Conservation (phyloP, 2,113 vertebrate species). For the Geococcyx californianus region DNA sequence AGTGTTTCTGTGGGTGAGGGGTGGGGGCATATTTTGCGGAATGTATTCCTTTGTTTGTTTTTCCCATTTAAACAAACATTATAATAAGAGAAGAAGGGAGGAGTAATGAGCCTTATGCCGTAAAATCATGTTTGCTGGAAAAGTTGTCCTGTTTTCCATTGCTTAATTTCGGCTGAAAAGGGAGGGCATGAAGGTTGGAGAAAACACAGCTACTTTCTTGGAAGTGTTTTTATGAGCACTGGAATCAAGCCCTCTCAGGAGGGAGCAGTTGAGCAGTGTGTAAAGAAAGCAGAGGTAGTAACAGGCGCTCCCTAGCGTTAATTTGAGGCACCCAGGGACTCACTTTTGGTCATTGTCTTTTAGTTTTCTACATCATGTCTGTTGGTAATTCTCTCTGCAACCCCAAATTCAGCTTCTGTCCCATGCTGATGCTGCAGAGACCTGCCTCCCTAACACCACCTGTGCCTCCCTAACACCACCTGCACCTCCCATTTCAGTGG, state of each 20-base stretch:
- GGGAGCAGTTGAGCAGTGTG: neutral
- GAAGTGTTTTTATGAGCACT: neutral
- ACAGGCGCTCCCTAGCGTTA: neutral
- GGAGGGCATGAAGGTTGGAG: neutral
- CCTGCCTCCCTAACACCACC: no score
- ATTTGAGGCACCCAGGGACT: neutral
- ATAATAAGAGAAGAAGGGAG: neutral
- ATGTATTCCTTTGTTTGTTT: neutral
- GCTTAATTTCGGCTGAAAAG: neutral
- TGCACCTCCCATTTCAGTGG: neutral
- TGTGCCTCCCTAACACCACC: no score
- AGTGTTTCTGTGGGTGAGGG: neutral
- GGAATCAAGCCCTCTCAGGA: neutral
- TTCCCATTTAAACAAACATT: neutral
- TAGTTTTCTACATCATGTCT: neutral
- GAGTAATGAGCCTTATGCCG: neutral
- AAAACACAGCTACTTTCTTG: neutral
- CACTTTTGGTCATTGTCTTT: neutral
- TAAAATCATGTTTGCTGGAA: conserved; percentile 3
- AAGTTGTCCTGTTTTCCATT: neutral
- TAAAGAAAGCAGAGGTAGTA: neutral
- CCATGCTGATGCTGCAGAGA: neutral
- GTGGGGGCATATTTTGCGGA: neutral
- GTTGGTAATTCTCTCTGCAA: neutral
- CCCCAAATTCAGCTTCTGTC: neutral